Conservation (phyloP, 2,113 vertebrate species). For the Fukomys damarensis region DNA sequence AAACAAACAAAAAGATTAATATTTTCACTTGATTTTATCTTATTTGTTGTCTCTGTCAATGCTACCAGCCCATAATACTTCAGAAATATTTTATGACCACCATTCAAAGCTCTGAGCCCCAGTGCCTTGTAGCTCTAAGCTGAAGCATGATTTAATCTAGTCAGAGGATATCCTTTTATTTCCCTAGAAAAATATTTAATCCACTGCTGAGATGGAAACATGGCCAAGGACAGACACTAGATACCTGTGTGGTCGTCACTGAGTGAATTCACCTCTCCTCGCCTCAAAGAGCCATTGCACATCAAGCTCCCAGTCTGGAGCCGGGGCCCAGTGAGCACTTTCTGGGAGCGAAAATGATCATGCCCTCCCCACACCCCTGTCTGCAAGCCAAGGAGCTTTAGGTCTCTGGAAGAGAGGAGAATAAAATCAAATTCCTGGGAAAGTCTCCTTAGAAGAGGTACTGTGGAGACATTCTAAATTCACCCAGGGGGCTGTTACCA, state of each 20-base stretch:
- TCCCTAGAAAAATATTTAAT: background rate
- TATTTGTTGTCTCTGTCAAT: background rate
- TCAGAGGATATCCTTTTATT: background rate
- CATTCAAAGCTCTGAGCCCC: background rate
- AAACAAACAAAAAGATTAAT: background rate
- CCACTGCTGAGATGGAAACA: background rate
- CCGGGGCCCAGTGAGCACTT: background rate
- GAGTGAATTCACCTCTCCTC: background rate
- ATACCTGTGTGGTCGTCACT: background rate
- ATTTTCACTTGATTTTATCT: background rate
- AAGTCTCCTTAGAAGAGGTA: background rate
- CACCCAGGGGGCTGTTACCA: background rate
- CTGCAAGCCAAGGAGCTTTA: background rate
- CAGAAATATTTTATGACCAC: background rate
- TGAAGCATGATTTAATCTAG: background rate
- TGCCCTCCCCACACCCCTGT: no score
- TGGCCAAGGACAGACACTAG: background rate
- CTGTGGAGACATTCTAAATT: background rate
- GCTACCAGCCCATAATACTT: background rate
- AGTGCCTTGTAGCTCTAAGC: background rate
- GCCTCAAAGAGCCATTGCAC: background rate
- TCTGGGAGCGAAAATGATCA: background rate
- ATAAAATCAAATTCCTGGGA: background rate
- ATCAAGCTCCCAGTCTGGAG: background rate
- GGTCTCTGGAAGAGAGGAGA: background rate